These are phyloP conservation scores for Phaethon lepturus DNA, from an alignment of 2,113 vertebrate genomes.

Conservation along the genomic window DNA sequence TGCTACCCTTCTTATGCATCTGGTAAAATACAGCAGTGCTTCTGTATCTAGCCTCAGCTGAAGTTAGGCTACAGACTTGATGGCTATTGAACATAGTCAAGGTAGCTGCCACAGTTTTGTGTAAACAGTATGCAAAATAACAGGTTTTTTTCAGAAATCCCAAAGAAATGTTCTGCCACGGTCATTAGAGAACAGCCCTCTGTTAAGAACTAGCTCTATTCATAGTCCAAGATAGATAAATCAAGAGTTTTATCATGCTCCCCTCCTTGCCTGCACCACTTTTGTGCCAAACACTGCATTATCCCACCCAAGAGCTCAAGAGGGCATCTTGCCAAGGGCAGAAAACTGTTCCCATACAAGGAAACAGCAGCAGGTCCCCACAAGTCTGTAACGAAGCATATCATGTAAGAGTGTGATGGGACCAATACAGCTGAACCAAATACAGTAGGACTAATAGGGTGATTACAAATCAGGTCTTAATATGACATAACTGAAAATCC, in stretches of 20 bases:
- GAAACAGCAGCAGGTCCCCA: background rate
- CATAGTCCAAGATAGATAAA: background rate
- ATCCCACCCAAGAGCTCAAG: background rate
- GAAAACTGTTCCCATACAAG: background rate
- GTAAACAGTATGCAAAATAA: background rate
- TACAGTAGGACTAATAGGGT: background rate
- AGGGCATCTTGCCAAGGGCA: background rate
- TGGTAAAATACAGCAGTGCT: background rate
- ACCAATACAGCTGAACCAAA: background rate
- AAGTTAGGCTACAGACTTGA: background rate
- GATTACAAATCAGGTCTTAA: background rate
- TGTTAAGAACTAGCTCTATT: background rate
- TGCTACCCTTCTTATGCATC: background rate
- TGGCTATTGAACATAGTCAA: background rate
- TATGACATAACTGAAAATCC: background rate
- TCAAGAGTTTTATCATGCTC: background rate
- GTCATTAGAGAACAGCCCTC: background rate
- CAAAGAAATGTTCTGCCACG: background rate
- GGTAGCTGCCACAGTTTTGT: background rate
- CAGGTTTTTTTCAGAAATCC: background rate
- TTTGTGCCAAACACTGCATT: background rate
- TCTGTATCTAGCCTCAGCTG: background rate
- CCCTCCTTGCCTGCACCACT: background rate
- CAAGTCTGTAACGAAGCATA: background rate
- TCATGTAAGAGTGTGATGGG: background rate